Percentiles rank a stretch among this genome's conserved stretches.
Conservation (phyloP, 2,888 invertebrate genomes). For the Sipha maydis region DNA sequence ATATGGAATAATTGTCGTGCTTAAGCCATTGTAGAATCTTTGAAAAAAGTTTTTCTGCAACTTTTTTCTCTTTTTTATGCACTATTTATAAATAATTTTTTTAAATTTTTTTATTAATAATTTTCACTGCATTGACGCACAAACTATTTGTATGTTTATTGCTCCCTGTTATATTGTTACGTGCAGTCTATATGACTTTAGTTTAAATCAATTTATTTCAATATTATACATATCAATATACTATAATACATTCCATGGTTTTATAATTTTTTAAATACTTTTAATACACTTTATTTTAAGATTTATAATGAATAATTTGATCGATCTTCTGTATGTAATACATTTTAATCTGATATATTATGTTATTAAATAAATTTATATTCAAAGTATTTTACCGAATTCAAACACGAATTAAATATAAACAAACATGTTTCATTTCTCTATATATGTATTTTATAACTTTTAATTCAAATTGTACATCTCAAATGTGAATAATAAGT, state of each 20-base stretch:
- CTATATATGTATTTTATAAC: constrained; percentile 13
- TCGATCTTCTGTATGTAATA: not conserved
- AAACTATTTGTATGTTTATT: not conserved
- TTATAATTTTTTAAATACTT: not conserved
- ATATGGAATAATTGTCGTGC: constrained; percentile 43
- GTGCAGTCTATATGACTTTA: not conserved
- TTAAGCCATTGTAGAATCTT: constrained; percentile 9
- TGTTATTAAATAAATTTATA: constrained; percentile 7
- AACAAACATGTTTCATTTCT: constrained; percentile 12
- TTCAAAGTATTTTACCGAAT: constrained; percentile 33
- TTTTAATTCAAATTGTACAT: not conserved
- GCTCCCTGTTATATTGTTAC: not conserved
- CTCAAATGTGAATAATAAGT: not conserved
- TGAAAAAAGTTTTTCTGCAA: constrained; percentile 27
- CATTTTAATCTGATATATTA: constrained; percentile 30
- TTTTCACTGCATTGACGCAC: constrained; percentile 8
- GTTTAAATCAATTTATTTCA: not conserved
- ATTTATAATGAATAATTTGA: constrained; percentile 19
- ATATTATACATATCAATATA: not conserved
- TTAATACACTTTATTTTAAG: constrained; percentile 38
- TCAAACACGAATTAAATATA: constrained; percentile 40
- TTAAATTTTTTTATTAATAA: constrained; percentile 11
- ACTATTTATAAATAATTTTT: constrained; percentile 4
- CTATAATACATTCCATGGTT: not conserved
- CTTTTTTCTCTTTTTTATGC: constrained; percentile 29